Evolutionary conservation across 35 echinoderm and acorn worm species (phyloP).

Genomic region (Heliocidaris erythrogramma): DNA sequence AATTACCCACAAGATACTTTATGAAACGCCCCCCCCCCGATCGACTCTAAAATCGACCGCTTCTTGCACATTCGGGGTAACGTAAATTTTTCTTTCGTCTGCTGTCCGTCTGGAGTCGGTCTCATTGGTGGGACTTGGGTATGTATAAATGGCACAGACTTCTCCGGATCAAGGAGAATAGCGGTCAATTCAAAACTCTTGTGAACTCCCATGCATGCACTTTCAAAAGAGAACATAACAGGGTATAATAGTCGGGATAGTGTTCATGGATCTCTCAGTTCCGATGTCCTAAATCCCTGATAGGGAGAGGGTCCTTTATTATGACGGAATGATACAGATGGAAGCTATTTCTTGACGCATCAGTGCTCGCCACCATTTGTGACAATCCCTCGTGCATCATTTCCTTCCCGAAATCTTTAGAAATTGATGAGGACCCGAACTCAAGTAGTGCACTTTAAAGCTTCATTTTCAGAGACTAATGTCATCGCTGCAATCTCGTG

Average conservation of each 20-base stretch:
- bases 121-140: no score
- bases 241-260: no score
- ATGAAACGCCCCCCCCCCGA: no score
- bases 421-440: not conserved
- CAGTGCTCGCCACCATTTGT: not conserved
- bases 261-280: no score
- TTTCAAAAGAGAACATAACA: no score
- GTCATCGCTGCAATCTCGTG: not conserved
- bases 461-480: not conserved
- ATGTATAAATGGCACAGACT: not conserved
- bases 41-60: no score
- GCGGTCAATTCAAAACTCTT: not conserved
- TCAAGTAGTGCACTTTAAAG: not conserved
- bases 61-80: no score
- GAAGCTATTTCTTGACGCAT: not conserved
- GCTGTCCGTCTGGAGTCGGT: no score
- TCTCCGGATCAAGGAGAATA: not conserved
- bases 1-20: no score
- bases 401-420: not conserved
- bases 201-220: no score
- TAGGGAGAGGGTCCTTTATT: not conserved
- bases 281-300: not conserved
- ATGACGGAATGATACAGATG: not conserved
- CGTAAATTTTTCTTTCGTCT: no score
- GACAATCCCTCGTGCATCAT: not conserved